Evolutionary conservation across 2,797 vertebrate genomes (phyloP).

Genomic region (Acipenser transmontanus): DNA sequence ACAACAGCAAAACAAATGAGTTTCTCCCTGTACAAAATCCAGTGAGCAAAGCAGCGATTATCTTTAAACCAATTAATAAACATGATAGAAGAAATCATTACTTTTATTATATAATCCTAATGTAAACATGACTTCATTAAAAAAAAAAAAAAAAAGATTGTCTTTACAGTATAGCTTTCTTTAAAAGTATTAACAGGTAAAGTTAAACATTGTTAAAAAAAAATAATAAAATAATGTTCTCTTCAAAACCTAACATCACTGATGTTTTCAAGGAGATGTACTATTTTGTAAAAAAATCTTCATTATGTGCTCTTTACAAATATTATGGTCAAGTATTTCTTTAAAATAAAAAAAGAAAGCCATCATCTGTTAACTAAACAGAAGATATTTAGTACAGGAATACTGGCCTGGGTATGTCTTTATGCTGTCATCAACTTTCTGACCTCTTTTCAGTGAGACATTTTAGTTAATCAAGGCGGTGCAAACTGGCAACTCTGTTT

Average conservation of each 20-base stretch:
- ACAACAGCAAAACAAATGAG: slow-evolving; percentile 18
- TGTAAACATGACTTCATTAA: slow-evolving; percentile 70
- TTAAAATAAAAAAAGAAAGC: slow-evolving; percentile 14
- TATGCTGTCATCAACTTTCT: slow-evolving; percentile 11
- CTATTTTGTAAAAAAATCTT: slow-evolving; percentile 48
- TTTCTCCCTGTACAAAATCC: slow-evolving; percentile 1
- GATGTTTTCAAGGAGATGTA: slow-evolving; percentile 55
- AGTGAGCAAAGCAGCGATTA: slow-evolving; percentile 55
- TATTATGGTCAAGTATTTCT: slow-evolving; percentile 10
- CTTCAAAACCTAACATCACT: slow-evolving; percentile 37
- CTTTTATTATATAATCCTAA: slow-evolving; percentile 46
- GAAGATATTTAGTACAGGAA: not conserved
- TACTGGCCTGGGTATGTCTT: not conserved
- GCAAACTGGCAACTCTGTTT: not conserved
- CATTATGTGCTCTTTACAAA: slow-evolving; percentile 56
- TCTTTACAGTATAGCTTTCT: slow-evolving; percentile 71
- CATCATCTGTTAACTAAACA: not conserved
- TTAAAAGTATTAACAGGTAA: slow-evolving; percentile 63
- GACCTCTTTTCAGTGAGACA: not conserved
- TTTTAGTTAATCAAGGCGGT: too few relatives aligned
- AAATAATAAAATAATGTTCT: slow-evolving; percentile 16
- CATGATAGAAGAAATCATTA: slow-evolving; percentile 7
- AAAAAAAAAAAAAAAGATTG: slow-evolving; percentile 56
- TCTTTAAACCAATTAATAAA: too few relatives aligned
- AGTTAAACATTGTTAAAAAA: slow-evolving; percentile 65